Base-by-base conservation (phyloP, 2,113 vertebrate genomes). In the Boulengeromyrus knoepffleri region DNA sequence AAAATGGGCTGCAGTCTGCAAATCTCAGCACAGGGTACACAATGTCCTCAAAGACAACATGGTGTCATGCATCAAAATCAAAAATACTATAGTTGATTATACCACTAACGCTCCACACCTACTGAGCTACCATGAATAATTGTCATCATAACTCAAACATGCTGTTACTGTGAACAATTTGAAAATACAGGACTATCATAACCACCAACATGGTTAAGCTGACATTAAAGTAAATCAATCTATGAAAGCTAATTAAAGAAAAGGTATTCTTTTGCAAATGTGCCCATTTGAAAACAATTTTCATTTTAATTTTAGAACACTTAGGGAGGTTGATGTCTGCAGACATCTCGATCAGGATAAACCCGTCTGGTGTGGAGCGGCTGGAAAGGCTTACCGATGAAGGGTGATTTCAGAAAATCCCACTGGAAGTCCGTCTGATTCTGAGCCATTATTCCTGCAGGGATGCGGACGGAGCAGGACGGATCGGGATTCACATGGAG, bases 371-470 rank as follows among this genome's bases (percentile, higher is more conserved):
- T 91, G 90, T 92, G 89, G 36, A 91, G 10, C 83, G 77, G 77
- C 27, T 46, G 27, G 86, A 92, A 92, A 92, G 83, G 95, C 96
- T 96, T 93, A 96, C 96, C 95, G 50, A 92, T 92, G 94, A 95
- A 95, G 90, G 95, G 95, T 77, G 94, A 94, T 89, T 94, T 89
- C 91, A 95, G 92, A 91, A 95, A 95, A 91, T 96, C 93, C 95
- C 94, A 89, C 90, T 96, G 92, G 89, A 93, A 85, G 93, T 95
- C 94, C 66, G 96, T 97, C 94, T 93, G 93, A 93, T 97, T 97
- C 58, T 94, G 96, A 87, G 97, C 97, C 98, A 99, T 99, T 94
- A 93, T 95, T 96, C 96, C 93, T 94, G 94, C 93, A 92, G 92
- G 90, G 93, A 87, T 88, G 92, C 90, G 89, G 85, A 80, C 90